Base-by-base conservation (phyloP, 2,888 invertebrate species). In the Drosophila peninsularis region DNA sequence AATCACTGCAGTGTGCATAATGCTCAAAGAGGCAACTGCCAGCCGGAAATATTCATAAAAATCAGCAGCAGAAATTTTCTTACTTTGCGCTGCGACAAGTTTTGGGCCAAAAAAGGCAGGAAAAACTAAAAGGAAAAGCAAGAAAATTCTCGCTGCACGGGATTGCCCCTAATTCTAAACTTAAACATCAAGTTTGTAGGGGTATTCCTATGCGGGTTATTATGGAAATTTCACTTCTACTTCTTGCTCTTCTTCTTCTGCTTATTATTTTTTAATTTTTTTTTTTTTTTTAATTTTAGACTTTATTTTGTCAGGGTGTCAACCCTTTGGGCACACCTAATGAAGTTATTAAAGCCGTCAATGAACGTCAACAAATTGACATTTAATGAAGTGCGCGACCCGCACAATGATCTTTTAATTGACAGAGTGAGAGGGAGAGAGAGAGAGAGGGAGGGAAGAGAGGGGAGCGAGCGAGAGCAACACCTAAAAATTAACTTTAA, bases 1-100 rank as follows among this genome's bases (percentile, higher is more conserved):
- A 89, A 89, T 86, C 86, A 86, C 86, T 86, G 86, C 86, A 89
- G 80, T 86, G 86, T 83, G 78, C 64, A 89, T 88, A 88, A 88
- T 89, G 78, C 42, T 52, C 62, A 67, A 67, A 54, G 69, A 62
- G 52, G 21, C 39, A 64, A 47, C 39, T 45, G 36, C 6, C 63
- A 45, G 55, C 57, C 45, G 58, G 45, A 69, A 57, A 65, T 72
- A 73, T 64, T 55, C 85, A 89, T 85, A 81, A 79, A 79, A 77
- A 83, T 63, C 72, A 73, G 30, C 54, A 68, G 55, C 55, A 71
- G 78, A 17, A 14, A 42, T 42, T 42, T 42, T 42, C 42, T 42
- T 21, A 21, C 42, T 50, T 63, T 73, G 66, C 64, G 47, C n/a
- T 70, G 68, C 47, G 61, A 41, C 52, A 55, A 61, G 57, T 64